Percentiles rank a stretch among this genome's conserved stretches.
phyloP scores from a whole-genome alignment of 2,113 vertebrate species.

The Leucoraja erinaceus region DNA sequence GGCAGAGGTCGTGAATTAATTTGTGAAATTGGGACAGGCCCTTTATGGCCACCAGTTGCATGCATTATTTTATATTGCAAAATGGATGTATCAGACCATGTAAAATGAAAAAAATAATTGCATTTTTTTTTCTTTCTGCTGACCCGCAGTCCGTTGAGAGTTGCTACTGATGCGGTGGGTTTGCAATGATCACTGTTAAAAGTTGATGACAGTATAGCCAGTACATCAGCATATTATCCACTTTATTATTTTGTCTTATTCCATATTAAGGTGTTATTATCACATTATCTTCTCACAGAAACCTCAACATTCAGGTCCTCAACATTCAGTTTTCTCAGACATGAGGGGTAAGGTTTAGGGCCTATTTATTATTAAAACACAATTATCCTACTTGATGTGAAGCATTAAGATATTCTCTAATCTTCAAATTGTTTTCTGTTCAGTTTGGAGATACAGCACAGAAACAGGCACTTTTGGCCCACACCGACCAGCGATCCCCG shows the following conservation, averaged over 20 bases:
- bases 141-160: background rate
- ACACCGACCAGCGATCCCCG: too few species aligned
- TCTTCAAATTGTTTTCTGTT: background rate
- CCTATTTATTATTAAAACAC: too few species aligned
- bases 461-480: too few species aligned
- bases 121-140: background rate
- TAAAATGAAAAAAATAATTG: background rate
- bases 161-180: background rate
- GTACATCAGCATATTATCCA: background rate
- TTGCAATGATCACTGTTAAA: background rate
- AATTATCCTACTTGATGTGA: background rate
- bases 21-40: too few species aligned
- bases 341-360: background rate
- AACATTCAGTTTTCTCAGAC: background rate
- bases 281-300: background rate
- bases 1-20: too few species aligned
- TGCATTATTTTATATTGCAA: background rate
- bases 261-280: background rate
- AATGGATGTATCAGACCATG: background rate
- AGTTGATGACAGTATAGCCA: background rate
- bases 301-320: background rate
- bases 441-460: too few species aligned
- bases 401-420: background rate
- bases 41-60: background rate
- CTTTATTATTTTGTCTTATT: background rate